Base-by-base conservation (phyloP, 1,140 invertebrate species). In the Condylostylus longicornis region DNA sequence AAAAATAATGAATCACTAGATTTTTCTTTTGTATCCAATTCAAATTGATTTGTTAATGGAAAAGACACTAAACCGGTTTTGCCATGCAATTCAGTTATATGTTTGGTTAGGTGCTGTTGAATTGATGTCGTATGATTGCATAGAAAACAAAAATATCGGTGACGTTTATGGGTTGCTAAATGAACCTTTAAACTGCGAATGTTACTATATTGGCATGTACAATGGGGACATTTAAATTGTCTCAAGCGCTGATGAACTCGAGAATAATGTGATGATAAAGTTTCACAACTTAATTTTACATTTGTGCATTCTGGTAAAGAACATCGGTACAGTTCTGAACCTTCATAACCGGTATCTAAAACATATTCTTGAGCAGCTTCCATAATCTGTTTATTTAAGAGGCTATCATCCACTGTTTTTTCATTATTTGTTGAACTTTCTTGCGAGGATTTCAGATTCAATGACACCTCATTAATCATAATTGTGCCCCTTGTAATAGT, bases 21-120 rank as follows among this genome's bases (percentile, higher is more conserved):
- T 25, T 25, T 25, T 8, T 25, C n/a, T n/a, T 25, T 25, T n/a
- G n/a, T 7, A n/a, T n/a, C 23, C 7, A 25, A 25, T n/a, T n/a
- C n/a, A n/a, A n/a, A n/a, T n/a, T n/a, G n/a, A n/a, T n/a, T n/a
- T 25, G n/a, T 60, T 3, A 68, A 53, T 3, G 71, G 69, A 0
- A 68, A 42, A 2, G 69, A n/a, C 38, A 38, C 58, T 63, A 4
- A 56, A 58, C 20, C 45, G 56, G 3, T 36, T 38, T 14, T 61
- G 47, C 44, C 66, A 45, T 76, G 74, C 18, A 63, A 63, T 15
- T 50, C 43, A 39, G 69, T 70, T 56, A 76, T 66, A 46, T 79
- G 75, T 12, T 50, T 38, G 3, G 47, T 30, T 1, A 62, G 57
- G 38, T 67, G 66, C 20, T 43, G 40, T 3, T 55, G 36, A 19